Percentiles rank a stretch among this genome's conserved stretches.
Conservation (phyloP, 2,888 invertebrate genomes). For the Amblyjoppa fuscipennis region DNA sequence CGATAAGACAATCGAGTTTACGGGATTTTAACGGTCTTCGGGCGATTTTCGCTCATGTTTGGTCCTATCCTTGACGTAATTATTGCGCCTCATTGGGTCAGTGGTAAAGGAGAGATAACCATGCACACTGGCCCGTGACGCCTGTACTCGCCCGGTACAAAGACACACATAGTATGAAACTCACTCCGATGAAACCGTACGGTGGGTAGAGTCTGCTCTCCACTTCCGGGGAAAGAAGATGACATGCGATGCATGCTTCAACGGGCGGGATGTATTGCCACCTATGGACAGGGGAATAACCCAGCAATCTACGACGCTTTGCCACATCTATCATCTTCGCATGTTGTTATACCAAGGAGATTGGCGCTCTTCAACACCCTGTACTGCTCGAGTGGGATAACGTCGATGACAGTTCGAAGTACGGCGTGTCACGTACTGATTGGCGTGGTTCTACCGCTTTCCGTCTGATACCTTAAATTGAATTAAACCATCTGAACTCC, state of each 20-base stretch:
- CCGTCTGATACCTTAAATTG: background rate
- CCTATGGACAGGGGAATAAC: background rate
- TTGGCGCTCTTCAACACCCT: background rate
- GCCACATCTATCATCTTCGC: conserved; percentile 15
- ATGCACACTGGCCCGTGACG: conserved; percentile 50
- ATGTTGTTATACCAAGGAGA: background rate
- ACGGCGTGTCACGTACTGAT: background rate
- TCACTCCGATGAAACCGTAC: background rate
- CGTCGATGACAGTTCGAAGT: background rate
- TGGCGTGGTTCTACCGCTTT: background rate
- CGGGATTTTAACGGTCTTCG: conserved; percentile 45
- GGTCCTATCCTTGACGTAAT: conserved; percentile 40
- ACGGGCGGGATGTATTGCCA: background rate
- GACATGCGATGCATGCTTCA: conserved; percentile 24
- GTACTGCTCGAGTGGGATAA: background rate
- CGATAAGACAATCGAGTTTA: conserved; percentile 40
- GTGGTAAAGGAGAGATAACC: conserved; percentile 36
- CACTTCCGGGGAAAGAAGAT: conserved; percentile 41
- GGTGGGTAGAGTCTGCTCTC: background rate
- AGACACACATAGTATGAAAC: background rate
- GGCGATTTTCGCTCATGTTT: conserved; percentile 5
- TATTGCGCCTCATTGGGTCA: conserved; percentile 56
- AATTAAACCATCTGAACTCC: background rate
- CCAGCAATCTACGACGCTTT: conserved; percentile 4
- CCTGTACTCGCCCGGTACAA: conserved; percentile 30